These are phyloP conservation scores for Campoletis sonorensis DNA, from an alignment of 1,140 invertebrate genomes.

Conservation along the genomic window DNA sequence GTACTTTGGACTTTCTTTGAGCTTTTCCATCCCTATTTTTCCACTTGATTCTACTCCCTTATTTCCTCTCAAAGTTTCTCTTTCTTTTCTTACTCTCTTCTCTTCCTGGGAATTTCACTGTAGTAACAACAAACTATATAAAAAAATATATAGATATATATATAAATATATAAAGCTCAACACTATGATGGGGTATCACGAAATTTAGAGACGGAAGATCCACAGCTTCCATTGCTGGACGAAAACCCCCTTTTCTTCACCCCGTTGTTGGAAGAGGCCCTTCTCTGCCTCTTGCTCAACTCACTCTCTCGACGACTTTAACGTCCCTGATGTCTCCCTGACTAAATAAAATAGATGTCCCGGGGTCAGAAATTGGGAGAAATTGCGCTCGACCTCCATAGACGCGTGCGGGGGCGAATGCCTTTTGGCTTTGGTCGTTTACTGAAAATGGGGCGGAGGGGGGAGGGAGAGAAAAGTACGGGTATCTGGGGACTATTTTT, in stretches of 20 bases:
- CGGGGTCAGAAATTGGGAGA: slow-evolving; percentile 72
- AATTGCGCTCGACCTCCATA: slow-evolving; percentile 64
- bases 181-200: slow-evolving; percentile 38
- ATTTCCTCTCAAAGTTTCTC: slow-evolving; percentile 48
- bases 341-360: slow-evolving; percentile 76
- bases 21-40: slow-evolving; percentile 21
- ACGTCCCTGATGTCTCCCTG: slow-evolving; percentile 63
- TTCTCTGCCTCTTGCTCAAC: slow-evolving; percentile 1
- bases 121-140: background rate
- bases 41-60: slow-evolving; percentile 47
- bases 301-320: slow-evolving; percentile 57
- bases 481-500: slow-evolving; percentile 50
- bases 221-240: slow-evolving; percentile 53
- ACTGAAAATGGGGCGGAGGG: slow-evolving; percentile 31
- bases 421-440: slow-evolving; percentile 45
- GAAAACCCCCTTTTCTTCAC: slow-evolving; percentile 49
- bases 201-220: slow-evolving; percentile 33
- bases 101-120: slow-evolving; percentile 55
- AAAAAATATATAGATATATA: background rate
- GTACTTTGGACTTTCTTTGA: slow-evolving; percentile 1
- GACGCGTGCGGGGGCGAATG: slow-evolving; percentile 20
- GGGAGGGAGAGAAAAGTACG: background rate
- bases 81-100: slow-evolving; percentile 49
- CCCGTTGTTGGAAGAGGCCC: background rate
- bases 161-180: slow-evolving; percentile 10